A percentile compares a stretch with the other conserved stretches of the same genome.
Evolutionary conservation across 2,113 vertebrate species (phyloP).

Genomic region (Tachysurus vachellii): DNA sequence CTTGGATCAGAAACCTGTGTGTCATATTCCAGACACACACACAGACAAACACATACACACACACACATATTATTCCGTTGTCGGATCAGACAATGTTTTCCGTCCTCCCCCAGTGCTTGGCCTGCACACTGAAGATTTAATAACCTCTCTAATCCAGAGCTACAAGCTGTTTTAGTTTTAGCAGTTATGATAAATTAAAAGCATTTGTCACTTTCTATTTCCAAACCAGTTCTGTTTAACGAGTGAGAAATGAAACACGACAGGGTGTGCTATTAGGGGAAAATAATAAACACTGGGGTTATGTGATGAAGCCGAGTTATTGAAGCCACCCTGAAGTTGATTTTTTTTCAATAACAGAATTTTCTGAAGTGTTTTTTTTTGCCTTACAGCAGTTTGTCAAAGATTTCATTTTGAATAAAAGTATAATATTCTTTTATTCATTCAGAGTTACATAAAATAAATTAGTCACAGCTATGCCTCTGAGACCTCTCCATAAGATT

Average conservation of each 20-base stretch:
- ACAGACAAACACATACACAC: not conserved
- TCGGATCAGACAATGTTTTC: slow-evolving; percentile 31
- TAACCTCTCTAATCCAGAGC: slow-evolving; percentile 1
- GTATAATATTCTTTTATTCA: not conserved
- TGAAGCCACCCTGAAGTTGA: not conserved
- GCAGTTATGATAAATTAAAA: not conserved
- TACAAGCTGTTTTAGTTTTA: not conserved
- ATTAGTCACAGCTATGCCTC: not conserved
- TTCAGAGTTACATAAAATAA: not conserved
- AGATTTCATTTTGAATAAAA: not conserved
- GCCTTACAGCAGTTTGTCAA: not conserved
- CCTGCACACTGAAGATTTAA: not conserved
- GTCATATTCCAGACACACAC: slow-evolving; percentile 23
- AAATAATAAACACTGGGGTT: not conserved
- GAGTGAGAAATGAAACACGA: not conserved
- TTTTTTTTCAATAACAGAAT: not conserved
- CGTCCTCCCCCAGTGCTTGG: not conserved
- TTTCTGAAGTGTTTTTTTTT: not conserved
- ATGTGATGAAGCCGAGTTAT: not conserved
- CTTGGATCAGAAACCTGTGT: slow-evolving; percentile 17
- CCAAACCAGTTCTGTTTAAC: not conserved
- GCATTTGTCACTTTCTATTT: not conserved
- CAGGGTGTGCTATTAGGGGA: too few species aligned
- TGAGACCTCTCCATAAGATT: too few species aligned
- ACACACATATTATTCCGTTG: slow-evolving; percentile 16